Evolutionary conservation across 1,140 invertebrate genomes (phyloP), one percentile per base, ranked within the genome.

Genomic region (Macrosteles quadrilineatus): DNA sequence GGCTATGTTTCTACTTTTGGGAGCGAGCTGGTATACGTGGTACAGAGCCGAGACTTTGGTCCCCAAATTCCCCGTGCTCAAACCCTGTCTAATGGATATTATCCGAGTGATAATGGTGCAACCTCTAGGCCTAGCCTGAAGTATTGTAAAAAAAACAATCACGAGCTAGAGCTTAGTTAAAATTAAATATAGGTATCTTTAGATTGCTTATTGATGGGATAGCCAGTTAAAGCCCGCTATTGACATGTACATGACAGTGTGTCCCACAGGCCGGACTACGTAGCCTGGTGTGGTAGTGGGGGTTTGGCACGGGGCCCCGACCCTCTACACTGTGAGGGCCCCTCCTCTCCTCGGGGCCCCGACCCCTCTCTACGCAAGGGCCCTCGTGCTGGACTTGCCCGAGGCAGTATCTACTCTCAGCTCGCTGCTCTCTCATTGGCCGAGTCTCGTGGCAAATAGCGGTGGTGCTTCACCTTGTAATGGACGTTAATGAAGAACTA

Each of bases 201-300:
- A n/a, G n/a, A n/a, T n/a, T n/a, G n/a, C n/a, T n/a, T n/a, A n/a
- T n/a, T n/a, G n/a, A n/a, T n/a, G n/a, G n/a, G n/a, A n/a, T n/a
- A 50, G 47, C 4, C 47, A 50, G 47, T 50, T 19, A 4, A 50
- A 50, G 47, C 47, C 4, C 21, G n/a, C 21, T 30, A 59, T 59
- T 59, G 55, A 59, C 23, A 29, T 62, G 6, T 69, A 31, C 30
- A 36, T 57, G 40, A 47, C 47, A 68, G 30, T 68, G 29, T 68
- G 36, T 53, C 47, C 31, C 40, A 57, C 67, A 90, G 89, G 65
- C 85, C 86, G 27, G 88, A 90, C 75, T 91, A 91, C 78, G 83
- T 88, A 17, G 86, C 88, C 12, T 91, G 88, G 88, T 86, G 87
- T 72, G 88, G 89, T 19, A 84, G 88, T 12, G 81, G 85, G 6